phyloP scores from a whole-genome alignment of 2,797 vertebrate species.

The Acomys russatus region DNA sequence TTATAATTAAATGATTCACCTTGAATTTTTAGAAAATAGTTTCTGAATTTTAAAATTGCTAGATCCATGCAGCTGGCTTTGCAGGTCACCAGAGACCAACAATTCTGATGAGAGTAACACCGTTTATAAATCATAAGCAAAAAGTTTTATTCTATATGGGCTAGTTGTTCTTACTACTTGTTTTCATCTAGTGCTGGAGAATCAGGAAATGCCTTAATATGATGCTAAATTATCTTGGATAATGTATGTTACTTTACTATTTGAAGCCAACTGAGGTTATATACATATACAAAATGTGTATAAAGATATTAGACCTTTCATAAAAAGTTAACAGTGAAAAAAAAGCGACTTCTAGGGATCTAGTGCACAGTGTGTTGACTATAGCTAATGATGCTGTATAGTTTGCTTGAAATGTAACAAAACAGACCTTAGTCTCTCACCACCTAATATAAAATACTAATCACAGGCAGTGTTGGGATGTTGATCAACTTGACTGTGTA shows the following conservation, averaged over 20 bases:
- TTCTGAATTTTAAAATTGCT: slow-evolving; percentile 92
- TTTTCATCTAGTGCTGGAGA: slow-evolving; percentile 92
- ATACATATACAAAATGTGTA: slow-evolving; percentile 67
- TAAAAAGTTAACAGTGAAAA: slow-evolving; percentile 67
- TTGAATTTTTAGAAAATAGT: slow-evolving; percentile 94
- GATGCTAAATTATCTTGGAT: slow-evolving; percentile 90
- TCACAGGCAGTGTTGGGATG: neutral
- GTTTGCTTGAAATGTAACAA: neutral
- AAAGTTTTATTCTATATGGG: slow-evolving; percentile 96
- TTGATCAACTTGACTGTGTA: neutral
- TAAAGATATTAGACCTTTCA: slow-evolving; percentile 93
- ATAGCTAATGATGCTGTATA: neutral
- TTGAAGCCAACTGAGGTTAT: slow-evolving; percentile 89
- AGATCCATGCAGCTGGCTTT: slow-evolving; percentile 90
- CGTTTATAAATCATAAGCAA: slow-evolving; percentile 98
- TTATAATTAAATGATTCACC: slow-evolving; percentile 96
- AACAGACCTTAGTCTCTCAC: neutral
- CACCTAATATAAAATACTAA: neutral
- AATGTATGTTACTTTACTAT: slow-evolving; percentile 88
- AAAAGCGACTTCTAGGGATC: neutral
- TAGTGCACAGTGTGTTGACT: neutral
- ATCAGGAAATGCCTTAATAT: slow-evolving; percentile 96
- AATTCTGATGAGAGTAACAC: slow-evolving; percentile 97
- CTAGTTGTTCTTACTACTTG: slow-evolving; percentile 88
- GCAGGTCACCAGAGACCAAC: slow-evolving; percentile 92